Evolutionary conservation across 92 coral and sea anemone genomes (phyloP), one percentile per base, ranked within the genome.

Genomic region (Virgularia gustaviana): DNA sequence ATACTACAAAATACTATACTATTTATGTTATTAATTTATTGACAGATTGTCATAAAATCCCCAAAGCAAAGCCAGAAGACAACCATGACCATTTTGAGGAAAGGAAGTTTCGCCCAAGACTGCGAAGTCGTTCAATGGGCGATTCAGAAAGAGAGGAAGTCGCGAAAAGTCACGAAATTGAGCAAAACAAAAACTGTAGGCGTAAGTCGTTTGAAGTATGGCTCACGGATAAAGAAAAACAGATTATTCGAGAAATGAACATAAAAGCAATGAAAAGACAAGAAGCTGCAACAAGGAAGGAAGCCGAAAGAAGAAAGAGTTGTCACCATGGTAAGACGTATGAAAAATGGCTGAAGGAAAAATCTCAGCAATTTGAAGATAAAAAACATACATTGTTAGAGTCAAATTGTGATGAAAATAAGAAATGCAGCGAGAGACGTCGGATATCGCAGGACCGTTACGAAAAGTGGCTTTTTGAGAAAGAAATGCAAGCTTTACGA

Each of bases 261-360:
- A 89, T 85, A 1, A 65, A 70, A 57, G 81, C 87, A 13, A 85
- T 84, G 57, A 80, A 81, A 23, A 68, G 33, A 51, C 75, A 68
- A 19, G 59, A 47, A 8, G 90, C 72, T 9, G 87, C 75, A 23
- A 87, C 79, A 41, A 82, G 86, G 9, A 87, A 83, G 53, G 96
- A 83, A n/a, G 34, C 29, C 33, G 15, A 51, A 11, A 71, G 81
- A 57, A 85, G 68, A 47, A 85, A 70, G 0, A 63, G 42, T 20
- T 74, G 71, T 29, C 78, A 78, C 19, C 89, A 87, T 44, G 99
- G 99, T 3, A 94, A 94, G 39, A 75, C 90, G 3, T 87, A 89
- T 58, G 96, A 94, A 27, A 96, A 94, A 62, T 94, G 99, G 99
- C 54, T 94, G 56, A 84, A 83, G 20, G 99, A 94, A 13, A 94